These are phyloP conservation scores for Hemichromis elongatus DNA, from an alignment of 2,113 vertebrate species.

Conservation along the genomic window DNA sequence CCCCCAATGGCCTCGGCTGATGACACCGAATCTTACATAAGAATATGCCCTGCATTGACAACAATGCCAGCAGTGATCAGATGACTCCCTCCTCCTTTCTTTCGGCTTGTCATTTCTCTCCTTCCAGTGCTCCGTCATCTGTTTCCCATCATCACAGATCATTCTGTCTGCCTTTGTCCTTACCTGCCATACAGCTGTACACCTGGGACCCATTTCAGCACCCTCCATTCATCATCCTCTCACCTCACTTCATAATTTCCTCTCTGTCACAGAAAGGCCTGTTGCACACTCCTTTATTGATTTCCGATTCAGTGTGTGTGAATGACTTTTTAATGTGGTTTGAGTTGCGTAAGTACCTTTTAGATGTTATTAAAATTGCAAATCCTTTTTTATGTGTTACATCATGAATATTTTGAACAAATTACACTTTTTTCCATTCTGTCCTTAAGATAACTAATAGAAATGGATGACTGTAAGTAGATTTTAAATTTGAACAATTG, in stretches of 20 bases:
- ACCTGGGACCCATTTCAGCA: conserved; percentile 28
- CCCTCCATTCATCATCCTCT: conserved; percentile 39
- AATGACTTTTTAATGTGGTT: background rate
- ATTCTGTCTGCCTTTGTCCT: conserved; percentile 33
- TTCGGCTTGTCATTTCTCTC: background rate
- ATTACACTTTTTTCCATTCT: background rate
- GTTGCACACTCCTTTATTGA: background rate
- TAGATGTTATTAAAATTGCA: background rate
- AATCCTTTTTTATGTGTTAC: background rate
- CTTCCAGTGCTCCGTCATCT: conserved; percentile 10
- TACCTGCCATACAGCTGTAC: conserved; percentile 27
- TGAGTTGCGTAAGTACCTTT: background rate
- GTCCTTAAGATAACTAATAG: background rate
- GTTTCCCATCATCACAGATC: conserved; percentile 50
- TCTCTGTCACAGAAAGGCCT: background rate
- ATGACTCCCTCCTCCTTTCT: background rate
- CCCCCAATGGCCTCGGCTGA: background rate
- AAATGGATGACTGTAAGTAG: background rate
- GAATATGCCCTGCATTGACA: background rate
- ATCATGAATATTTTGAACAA: background rate
- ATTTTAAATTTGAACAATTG: background rate
- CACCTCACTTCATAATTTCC: conserved; percentile 33
- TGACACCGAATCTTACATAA: conserved; percentile 1
- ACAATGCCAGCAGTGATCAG: background rate
- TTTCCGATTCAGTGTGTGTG: background rate